Evolutionary conservation across 2,797 vertebrate species (phyloP).

Genomic region (Myioborus melanocephalus): DNA sequence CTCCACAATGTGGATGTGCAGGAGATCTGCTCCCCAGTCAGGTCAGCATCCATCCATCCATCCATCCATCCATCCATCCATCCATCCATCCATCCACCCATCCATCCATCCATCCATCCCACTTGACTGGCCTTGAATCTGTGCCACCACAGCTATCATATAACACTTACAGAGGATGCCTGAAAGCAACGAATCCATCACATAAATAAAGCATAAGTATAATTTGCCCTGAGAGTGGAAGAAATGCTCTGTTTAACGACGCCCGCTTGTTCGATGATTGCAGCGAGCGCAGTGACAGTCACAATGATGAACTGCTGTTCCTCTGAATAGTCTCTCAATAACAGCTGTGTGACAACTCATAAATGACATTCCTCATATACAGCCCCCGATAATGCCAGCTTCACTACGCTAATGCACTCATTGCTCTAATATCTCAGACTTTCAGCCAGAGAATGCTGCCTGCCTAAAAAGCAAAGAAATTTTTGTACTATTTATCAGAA

Average conservation of each 20-base stretch:
- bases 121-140: fast-evolving
- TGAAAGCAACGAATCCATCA: neutral
- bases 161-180: neutral
- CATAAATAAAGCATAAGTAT: neutral
- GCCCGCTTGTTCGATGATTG: neutral
- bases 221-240: neutral
- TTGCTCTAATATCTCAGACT: neutral
- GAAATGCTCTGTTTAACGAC: neutral
- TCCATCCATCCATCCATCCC: neutral
- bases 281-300: neutral
- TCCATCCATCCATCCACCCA: neutral
- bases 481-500: constrained; percentile 2
- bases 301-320: neutral
- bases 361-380: constrained; percentile 1
- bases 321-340: neutral
- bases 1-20: fast-evolving
- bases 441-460: neutral
- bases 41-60: too few species aligned
- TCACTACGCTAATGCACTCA: neutral
- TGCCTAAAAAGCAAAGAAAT: neutral
- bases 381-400: neutral
- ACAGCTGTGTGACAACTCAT: constrained; percentile 1
- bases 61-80: neutral
- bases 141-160: neutral
- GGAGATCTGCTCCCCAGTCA: neutral